A percentile compares a stretch with the other conserved stretches of the same genome.
Evolutionary conservation across 2,888 invertebrate species (phyloP).

Genomic region (Polydrusus cervinus): DNA sequence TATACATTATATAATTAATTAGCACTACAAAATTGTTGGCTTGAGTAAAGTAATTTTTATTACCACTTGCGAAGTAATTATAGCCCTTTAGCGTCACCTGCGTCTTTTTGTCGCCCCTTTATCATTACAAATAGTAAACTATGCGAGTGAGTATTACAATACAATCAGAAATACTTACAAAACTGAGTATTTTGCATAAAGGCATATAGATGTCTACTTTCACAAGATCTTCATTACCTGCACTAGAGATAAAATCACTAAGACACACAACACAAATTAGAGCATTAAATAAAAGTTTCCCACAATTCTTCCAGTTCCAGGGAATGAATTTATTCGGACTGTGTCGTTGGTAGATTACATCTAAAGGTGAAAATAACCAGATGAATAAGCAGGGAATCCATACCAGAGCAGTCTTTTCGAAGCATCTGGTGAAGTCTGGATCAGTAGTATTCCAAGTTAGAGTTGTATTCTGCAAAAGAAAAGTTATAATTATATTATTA

Average conservation of each 20-base stretch:
- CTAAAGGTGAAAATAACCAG: slow-evolving; percentile 82
- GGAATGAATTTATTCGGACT: slow-evolving; percentile 84
- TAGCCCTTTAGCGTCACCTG: no score
- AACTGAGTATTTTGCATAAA: slow-evolving; percentile 82
- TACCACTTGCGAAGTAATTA: no score
- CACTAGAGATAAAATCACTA: slow-evolving; percentile 70
- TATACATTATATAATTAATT: no score
- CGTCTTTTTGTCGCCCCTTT: no score
- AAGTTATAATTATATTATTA: not conserved
- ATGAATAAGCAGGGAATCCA: slow-evolving; percentile 90
- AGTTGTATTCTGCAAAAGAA: slow-evolving; percentile 78
- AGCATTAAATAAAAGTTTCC: slow-evolving; percentile 78
- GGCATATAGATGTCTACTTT: slow-evolving; percentile 85
- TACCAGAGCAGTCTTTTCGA: slow-evolving; percentile 88
- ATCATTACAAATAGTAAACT: no score
- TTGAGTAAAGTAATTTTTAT: no score
- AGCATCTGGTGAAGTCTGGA: slow-evolving; percentile 88
- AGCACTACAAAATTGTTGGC: no score
- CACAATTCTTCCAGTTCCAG: slow-evolving; percentile 79
- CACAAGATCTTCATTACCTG: slow-evolving; percentile 73
- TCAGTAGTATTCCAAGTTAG: slow-evolving; percentile 84
- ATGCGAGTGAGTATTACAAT: no score
- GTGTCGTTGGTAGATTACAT: slow-evolving; percentile 80
- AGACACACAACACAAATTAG: slow-evolving; percentile 78
- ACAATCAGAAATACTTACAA: slow-evolving; percentile 79